Conservation (phyloP, 2,797 vertebrate genomes). For the Hippocampus kuda region DNA sequence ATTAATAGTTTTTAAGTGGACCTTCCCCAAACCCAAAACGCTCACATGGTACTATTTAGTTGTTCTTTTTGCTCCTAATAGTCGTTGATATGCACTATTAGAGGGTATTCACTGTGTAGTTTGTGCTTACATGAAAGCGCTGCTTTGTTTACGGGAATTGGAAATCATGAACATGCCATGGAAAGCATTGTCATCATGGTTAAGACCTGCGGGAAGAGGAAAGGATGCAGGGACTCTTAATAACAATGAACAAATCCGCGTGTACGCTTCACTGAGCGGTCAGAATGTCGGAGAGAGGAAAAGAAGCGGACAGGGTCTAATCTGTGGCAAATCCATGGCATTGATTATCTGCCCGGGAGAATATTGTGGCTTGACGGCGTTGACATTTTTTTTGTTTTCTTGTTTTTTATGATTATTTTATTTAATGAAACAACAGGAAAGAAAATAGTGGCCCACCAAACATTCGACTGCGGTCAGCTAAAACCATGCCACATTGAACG, state of each 20-base stretch:
- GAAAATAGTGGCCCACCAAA: background rate
- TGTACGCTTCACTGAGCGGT: slow-evolving; percentile 43
- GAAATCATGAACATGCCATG: slow-evolving; percentile 59
- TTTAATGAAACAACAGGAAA: background rate
- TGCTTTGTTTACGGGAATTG: slow-evolving; percentile 59
- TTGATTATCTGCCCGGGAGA: slow-evolving; percentile 26
- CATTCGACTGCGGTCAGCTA: background rate
- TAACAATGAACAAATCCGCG: slow-evolving; percentile 43
- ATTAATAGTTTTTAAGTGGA: slow-evolving; percentile 52
- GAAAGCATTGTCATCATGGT: slow-evolving; percentile 61
- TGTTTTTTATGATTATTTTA: background rate
- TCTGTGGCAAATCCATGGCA: slow-evolving; percentile 19
- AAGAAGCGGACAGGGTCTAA: slow-evolving; percentile 17
- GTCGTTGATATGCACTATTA: slow-evolving; percentile 67
- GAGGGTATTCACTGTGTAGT: slow-evolving; percentile 60
- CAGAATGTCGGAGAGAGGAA: slow-evolving; percentile 37
- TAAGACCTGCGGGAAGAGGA: slow-evolving; percentile 46
- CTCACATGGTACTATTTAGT: slow-evolving; percentile 66
- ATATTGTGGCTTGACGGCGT: slow-evolving; percentile 5
- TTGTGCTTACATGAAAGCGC: slow-evolving; percentile 56
- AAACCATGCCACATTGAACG: background rate
- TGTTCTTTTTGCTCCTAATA: slow-evolving; percentile 50
- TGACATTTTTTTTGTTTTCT: background rate
- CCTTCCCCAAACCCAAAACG: slow-evolving; percentile 39
- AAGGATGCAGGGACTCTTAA: slow-evolving; percentile 54